These are phyloP conservation scores for Eutrigla gurnardus DNA, from an alignment of 2,797 vertebrate genomes.

Conservation along the genomic window DNA sequence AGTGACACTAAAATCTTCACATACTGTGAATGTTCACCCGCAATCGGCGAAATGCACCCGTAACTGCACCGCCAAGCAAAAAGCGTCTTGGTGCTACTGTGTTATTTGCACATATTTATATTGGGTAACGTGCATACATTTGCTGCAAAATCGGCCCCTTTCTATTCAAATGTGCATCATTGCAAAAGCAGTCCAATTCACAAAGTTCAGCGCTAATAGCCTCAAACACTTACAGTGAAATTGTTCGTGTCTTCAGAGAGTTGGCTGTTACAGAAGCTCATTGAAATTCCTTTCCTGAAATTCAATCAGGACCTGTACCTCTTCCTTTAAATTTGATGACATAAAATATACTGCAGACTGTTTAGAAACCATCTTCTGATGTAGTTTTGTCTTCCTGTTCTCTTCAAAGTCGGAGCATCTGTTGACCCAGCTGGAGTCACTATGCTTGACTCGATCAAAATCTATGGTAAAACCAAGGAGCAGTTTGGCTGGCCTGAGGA, in stretches of 20 bases:
- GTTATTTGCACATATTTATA: no score
- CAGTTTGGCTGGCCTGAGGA: conserved; percentile 99
- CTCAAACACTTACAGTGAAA: background rate
- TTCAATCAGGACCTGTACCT: background rate
- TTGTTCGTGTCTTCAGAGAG: background rate
- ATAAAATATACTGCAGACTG: background rate
- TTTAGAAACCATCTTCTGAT: conserved; percentile 12
- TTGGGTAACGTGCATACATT: no score
- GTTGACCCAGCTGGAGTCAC: conserved; percentile 99
- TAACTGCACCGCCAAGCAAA: no score
- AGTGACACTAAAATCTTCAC: background rate
- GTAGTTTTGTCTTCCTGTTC: conserved; percentile 1
- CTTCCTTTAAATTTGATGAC: background rate
- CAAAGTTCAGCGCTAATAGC: no score
- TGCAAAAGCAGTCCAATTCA: no score
- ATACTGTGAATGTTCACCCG: no score
- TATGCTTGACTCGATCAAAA: conserved; percentile 98
- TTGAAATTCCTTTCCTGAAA: background rate
- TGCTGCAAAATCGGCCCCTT: no score
- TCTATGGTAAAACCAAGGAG: conserved; percentile 99
- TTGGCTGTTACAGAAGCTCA: background rate
- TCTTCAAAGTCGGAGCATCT: conserved; percentile 91
- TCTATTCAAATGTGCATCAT: no score
- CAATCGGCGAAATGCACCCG: no score
- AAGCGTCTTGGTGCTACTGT: no score